Evolutionary conservation across 2,888 invertebrate genomes (phyloP).

Genomic region (Steinernema hermaphroditum): DNA sequence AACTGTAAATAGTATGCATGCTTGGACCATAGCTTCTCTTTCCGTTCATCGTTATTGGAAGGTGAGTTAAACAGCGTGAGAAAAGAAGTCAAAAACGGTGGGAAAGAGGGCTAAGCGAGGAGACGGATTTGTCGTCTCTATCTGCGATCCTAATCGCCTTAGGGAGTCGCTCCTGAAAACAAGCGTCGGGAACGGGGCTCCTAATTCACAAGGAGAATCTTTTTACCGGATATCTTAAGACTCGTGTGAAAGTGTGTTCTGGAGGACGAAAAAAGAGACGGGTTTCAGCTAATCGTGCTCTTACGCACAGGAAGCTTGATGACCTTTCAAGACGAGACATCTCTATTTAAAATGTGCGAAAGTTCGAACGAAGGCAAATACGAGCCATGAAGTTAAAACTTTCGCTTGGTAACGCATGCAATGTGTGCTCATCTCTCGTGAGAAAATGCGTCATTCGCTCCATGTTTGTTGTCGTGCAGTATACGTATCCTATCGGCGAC

Average conservation of each 20-base stretch:
- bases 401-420: not conserved
- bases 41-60: constrained; percentile 66
- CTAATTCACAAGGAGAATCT: not conserved
- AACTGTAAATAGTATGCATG: constrained; percentile 60
- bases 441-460: not conserved
- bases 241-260: not conserved
- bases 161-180: not conserved
- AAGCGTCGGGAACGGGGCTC: constrained; percentile 1
- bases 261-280: too few species aligned
- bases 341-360: too few species aligned
- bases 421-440: not conserved
- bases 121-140: not conserved
- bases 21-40: constrained; percentile 64
- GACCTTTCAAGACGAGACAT: too few species aligned
- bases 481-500: not conserved
- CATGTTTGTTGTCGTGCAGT: constrained; percentile 19
- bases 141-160: constrained; percentile 21
- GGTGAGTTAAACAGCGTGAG: constrained; percentile 41
- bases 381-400: too few species aligned
- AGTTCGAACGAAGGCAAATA: too few species aligned
- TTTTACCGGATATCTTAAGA: constrained; percentile 27
- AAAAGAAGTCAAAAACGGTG: constrained; percentile 11
- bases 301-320: too few species aligned
- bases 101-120: not conserved
- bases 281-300: too few species aligned